Conservation (phyloP, 2,888 invertebrate genomes). For the Andrena trimmerana region DNA sequence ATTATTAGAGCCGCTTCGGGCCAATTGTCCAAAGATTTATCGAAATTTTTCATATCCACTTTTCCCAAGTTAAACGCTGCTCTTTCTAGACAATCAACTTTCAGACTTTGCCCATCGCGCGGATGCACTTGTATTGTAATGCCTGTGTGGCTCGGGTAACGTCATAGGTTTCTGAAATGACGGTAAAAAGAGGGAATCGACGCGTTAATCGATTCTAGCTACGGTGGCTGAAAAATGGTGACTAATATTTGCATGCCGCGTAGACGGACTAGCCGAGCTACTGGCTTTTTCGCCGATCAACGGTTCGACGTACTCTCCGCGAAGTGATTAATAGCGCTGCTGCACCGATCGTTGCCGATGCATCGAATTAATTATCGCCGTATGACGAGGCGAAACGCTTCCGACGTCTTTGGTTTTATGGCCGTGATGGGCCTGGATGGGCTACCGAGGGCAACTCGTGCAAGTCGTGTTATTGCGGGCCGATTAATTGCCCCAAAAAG, state of each 20-base stretch:
- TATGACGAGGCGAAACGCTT: slow-evolving; percentile 45
- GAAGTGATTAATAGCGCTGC: slow-evolving; percentile 51
- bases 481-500: slow-evolving; percentile 29
- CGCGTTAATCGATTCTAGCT: background rate
- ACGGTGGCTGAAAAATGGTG: background rate
- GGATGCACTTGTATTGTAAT: too few relatives aligned
- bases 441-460: background rate
- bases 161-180: background rate
- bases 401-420: slow-evolving; percentile 19
- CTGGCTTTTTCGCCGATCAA: slow-evolving; percentile 20
- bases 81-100: background rate
- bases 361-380: slow-evolving; percentile 52
- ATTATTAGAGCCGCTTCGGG: background rate
- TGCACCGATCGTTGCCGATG: slow-evolving; percentile 28
- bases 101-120: background rate
- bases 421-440: background rate
- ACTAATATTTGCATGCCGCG: background rate
- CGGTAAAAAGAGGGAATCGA: background rate
- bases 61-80: background rate
- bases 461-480: slow-evolving; percentile 3
- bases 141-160: background rate
- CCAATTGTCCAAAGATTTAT: background rate
- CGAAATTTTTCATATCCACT: background rate
- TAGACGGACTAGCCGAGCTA: slow-evolving; percentile 8
- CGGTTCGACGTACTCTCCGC: slow-evolving; percentile 20